These are phyloP conservation scores for Leucozona laternaria DNA, from an alignment of 2,888 invertebrate species.

Conservation along the genomic window DNA sequence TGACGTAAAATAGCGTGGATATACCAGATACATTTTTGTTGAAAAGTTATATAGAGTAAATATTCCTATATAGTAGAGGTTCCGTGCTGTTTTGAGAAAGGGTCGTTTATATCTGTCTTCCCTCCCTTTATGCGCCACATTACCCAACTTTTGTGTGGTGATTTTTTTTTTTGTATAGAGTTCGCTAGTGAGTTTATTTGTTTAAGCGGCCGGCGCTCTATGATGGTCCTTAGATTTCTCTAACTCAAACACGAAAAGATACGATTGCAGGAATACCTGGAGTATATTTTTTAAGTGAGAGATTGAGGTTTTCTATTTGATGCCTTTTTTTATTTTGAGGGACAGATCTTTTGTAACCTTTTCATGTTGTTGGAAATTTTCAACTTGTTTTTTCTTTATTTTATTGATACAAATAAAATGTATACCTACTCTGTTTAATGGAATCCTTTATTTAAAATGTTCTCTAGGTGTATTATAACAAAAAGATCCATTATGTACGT, in stretches of 20 bases:
- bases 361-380: not conserved
- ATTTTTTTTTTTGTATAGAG: not conserved
- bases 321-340: not conserved
- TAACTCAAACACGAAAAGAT: slow-evolving; percentile 29
- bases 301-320: slow-evolving; percentile 29
- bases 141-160: slow-evolving; percentile 25
- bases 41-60: slow-evolving; percentile 19
- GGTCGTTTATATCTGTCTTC: slow-evolving; percentile 28
- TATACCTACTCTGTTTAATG: slow-evolving; percentile 43
- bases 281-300: slow-evolving; percentile 39
- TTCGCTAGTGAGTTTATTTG: slow-evolving; percentile 43
- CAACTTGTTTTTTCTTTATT: not conserved
- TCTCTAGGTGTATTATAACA: slow-evolving; percentile 2
- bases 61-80: not conserved
- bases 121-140: slow-evolving; percentile 3
- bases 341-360: slow-evolving; percentile 22
- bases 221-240: slow-evolving; percentile 29
- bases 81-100: slow-evolving; percentile 24
- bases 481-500: not conserved
- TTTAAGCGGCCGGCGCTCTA: slow-evolving; percentile 29
- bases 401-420: slow-evolving; percentile 36
- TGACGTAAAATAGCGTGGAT: slow-evolving; percentile 20
- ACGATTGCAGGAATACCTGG: slow-evolving; percentile 25
- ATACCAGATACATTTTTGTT: slow-evolving; percentile 27
- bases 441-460: slow-evolving; percentile 15